phyloP scores from a whole-genome alignment of 2,113 vertebrate genomes.

The Microtus montanus region DNA sequence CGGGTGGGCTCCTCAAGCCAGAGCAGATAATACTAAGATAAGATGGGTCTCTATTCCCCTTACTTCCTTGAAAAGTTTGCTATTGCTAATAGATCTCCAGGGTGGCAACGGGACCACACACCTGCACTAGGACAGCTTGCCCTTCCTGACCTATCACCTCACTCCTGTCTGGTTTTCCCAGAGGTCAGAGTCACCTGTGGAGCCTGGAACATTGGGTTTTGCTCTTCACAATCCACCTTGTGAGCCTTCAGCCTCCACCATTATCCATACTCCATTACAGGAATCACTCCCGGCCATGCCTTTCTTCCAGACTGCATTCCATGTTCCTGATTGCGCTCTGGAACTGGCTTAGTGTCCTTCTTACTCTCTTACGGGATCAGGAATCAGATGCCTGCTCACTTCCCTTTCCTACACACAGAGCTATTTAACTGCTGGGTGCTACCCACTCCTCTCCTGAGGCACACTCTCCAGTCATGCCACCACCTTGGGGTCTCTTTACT shows the following conservation, averaged over 20 bases:
- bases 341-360: not conserved
- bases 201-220: conserved; percentile 88
- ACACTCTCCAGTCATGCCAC: not conserved
- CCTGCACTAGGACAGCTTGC: not conserved
- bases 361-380: not conserved
- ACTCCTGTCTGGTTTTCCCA: conserved; percentile 76
- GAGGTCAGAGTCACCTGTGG: conserved; percentile 97
- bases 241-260: not conserved
- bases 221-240: not conserved
- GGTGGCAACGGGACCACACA: not conserved
- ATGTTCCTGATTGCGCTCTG: not conserved
- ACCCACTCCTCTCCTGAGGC: not conserved
- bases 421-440: not conserved
- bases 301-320: not conserved
- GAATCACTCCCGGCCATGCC: not conserved
- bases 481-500: not conserved
- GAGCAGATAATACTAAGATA: not conserved
- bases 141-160: not conserved
- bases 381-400: not conserved
- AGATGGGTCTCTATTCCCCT: not conserved
- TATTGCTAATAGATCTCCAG: not conserved
- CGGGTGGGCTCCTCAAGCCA: not conserved
- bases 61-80: conserved; percentile 14
- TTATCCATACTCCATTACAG: not conserved
- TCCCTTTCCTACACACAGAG: not conserved